Percentiles rank a stretch among this genome's conserved stretches.
phyloP scores from a whole-genome alignment of 1,140 invertebrate species.

The Cydia amplana region DNA sequence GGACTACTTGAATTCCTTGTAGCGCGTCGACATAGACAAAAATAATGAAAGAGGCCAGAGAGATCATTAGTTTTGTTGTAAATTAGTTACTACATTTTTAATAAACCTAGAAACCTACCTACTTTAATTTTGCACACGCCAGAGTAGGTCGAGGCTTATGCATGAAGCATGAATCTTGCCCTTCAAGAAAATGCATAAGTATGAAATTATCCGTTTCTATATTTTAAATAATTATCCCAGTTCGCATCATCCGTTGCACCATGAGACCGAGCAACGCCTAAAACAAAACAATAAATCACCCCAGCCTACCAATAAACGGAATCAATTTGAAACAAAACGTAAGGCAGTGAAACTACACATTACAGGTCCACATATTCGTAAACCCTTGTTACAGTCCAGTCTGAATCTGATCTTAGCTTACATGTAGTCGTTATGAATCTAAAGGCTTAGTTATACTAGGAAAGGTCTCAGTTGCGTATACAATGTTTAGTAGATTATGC shows the following conservation, averaged over 20 bases:
- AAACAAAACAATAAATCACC: slow-evolving; percentile 19
- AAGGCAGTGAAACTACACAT: not conserved
- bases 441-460: not conserved
- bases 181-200: too few relatives aligned
- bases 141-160: too few relatives aligned
- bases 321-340: slow-evolving; percentile 14
- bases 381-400: not conserved
- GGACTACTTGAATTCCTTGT: too few relatives aligned
- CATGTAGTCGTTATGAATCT: not conserved
- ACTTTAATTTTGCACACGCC: too few relatives aligned
- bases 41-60: too few relatives aligned
- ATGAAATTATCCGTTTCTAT: too few relatives aligned
- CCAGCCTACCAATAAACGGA: not conserved
- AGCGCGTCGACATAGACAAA: too few relatives aligned
- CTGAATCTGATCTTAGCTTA: not conserved
- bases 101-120: too few relatives aligned
- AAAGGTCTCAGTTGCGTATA: not conserved
- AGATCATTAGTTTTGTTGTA: too few relatives aligned
- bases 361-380: not conserved
- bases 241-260: not conserved
- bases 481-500: not conserved
- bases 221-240: not conserved
- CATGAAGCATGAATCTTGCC: too few relatives aligned
- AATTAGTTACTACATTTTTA: too few relatives aligned
- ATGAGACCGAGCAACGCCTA: not conserved